These are phyloP conservation scores for Scomberomorus guttatus DNA, from an alignment of 2,797 vertebrate species.

Conservation along the genomic window DNA sequence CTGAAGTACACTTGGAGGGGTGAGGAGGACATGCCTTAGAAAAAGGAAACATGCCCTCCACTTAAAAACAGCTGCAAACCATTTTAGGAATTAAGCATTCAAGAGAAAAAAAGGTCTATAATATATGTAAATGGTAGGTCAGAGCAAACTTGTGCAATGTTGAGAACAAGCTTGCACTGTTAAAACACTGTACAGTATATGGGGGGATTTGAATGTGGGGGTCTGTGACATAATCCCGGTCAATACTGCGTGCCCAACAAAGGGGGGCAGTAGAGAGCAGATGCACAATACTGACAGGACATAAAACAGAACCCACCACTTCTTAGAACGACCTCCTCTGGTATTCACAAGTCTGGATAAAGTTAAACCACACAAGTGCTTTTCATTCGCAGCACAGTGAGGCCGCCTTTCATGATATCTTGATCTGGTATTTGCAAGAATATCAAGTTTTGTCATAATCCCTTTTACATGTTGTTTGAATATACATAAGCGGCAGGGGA, in stretches of 20 bases:
- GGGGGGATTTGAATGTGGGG: not conserved
- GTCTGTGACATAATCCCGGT: slow-evolving; percentile 44
- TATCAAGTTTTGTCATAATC: slow-evolving; percentile 78
- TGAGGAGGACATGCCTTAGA: slow-evolving; percentile 24
- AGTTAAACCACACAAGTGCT: slow-evolving; percentile 83
- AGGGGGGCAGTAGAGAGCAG: slow-evolving; percentile 82
- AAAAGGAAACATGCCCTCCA: slow-evolving; percentile 11
- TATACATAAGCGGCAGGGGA: slow-evolving; percentile 65
- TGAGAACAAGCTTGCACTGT: slow-evolving; percentile 30
- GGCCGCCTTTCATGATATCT: slow-evolving; percentile 76
- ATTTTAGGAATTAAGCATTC: slow-evolving; percentile 37
- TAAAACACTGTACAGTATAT: slow-evolving; percentile 23
- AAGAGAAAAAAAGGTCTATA: not conserved
- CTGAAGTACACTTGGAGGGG: slow-evolving; percentile 16
- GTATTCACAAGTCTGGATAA: slow-evolving; percentile 80
- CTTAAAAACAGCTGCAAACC: slow-evolving; percentile 51
- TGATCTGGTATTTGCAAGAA: slow-evolving; percentile 80
- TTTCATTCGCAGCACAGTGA: slow-evolving; percentile 76
- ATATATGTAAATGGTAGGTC: slow-evolving; percentile 42
- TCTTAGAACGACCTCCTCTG: slow-evolving; percentile 74
- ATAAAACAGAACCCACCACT: slow-evolving; percentile 69
- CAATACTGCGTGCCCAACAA: slow-evolving; percentile 70
- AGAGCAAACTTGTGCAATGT: slow-evolving; percentile 3
- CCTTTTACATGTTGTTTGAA: slow-evolving; percentile 76
- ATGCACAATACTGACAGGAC: slow-evolving; percentile 58